phyloP scores from a whole-genome alignment of 1,140 invertebrate genomes.

The Drosophila nebulosa region DNA sequence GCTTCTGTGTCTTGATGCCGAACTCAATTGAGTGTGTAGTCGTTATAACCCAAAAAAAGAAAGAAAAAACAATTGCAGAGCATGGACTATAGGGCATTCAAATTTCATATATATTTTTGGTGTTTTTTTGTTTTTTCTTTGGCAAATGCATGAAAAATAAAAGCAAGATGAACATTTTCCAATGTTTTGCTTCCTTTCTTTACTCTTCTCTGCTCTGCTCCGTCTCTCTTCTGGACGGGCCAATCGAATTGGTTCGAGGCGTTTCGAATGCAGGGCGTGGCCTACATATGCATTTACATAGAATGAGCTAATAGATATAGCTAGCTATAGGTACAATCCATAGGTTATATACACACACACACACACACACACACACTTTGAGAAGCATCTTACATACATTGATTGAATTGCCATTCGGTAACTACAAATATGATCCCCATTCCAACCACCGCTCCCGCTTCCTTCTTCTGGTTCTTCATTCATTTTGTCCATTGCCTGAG shows the following conservation, averaged over 20 bases:
- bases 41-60: no score
- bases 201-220: neutral
- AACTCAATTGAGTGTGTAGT: no score
- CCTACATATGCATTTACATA: slow-evolving; percentile 3
- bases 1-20: no score
- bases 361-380: neutral
- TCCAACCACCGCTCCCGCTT: neutral
- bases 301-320: neutral
- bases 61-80: neutral
- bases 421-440: neutral
- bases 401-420: neutral
- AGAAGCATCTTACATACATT: neutral
- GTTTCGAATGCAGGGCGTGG: slow-evolving; percentile 53
- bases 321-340: neutral
- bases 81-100: slow-evolving; percentile 27
- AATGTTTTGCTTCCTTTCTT: slow-evolving; percentile 15
- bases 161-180: slow-evolving; percentile 3
- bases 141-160: slow-evolving; percentile 1
- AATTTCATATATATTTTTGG: slow-evolving; percentile 17
- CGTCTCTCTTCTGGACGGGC: slow-evolving; percentile 13
- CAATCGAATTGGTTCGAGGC: slow-evolving; percentile 57
- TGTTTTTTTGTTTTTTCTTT: slow-evolving; percentile 11
- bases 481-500: slow-evolving; percentile 7
- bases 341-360: neutral
- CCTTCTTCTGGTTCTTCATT: neutral